A percentile compares a stretch with the other conserved stretches of the same genome.
phyloP scores from a whole-genome alignment of 2,113 vertebrate genomes.

The Orientallactaga bullata region DNA sequence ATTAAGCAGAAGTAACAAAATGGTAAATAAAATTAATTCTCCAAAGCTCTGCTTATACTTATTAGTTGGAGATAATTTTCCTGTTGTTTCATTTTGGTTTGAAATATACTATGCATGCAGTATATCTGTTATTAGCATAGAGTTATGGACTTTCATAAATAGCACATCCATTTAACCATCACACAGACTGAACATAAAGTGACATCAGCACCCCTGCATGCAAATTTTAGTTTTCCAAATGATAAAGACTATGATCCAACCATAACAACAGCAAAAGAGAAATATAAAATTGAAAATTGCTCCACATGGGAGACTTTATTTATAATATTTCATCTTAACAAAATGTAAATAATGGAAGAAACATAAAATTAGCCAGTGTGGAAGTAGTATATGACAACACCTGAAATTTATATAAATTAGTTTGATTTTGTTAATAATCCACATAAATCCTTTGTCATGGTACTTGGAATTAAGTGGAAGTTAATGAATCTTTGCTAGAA shows the following conservation, averaged over 20 bases:
- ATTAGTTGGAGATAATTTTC: neutral
- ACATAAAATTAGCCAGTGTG: neutral
- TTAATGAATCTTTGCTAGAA: conserved; percentile 45
- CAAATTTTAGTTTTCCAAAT: neutral
- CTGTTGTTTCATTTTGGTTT: neutral
- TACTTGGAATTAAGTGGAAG: neutral
- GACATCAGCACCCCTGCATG: neutral
- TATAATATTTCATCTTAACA: neutral
- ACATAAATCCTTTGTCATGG: neutral
- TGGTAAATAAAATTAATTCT: neutral
- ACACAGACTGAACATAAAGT: neutral
- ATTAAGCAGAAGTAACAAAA: neutral
- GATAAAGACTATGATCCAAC: neutral
- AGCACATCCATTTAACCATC: neutral
- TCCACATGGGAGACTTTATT: neutral
- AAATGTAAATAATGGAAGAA: conserved; percentile 16
- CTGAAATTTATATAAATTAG: neutral
- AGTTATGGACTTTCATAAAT: neutral
- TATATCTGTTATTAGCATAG: neutral
- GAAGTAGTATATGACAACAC: neutral
- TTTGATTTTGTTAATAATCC: conserved; percentile 24
- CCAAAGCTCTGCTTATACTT: neutral
- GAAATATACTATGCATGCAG: neutral
- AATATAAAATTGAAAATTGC: neutral
- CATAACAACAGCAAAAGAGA: neutral